Evolutionary conservation across 2,888 invertebrate genomes (phyloP), one percentile per base, ranked within the genome.

Genomic region (Chironomus riparius): DNA sequence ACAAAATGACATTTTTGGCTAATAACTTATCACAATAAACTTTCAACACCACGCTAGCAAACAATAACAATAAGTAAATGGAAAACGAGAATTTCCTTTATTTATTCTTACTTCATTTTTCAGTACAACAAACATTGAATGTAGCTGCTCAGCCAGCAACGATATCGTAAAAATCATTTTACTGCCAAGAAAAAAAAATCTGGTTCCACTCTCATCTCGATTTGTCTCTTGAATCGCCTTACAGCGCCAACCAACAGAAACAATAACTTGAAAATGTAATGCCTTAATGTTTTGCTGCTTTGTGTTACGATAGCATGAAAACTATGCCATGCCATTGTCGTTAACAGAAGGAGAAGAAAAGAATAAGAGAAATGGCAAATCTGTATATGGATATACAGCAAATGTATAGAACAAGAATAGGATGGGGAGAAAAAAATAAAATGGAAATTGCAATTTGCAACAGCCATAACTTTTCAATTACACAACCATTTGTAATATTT

Each of bases 401-500:
- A n/a, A 38, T 38, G 38, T 28, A 15, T 4, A 50, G 15, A 50
- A 50, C 24, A 2, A 15, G 47, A 24, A n/a, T n/a, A n/a, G n/a
- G 47, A 7, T 2, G 15, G 50, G 48, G 18, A 48, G 50, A 24
- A 47, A 12, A 50, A 4, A 15, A 18, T 56, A 56, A 56, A 50
- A 70, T 69, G 71, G n/a, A 56, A 71, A 71, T 50, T 71, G 71
- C 71, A 71, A 56, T 50, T 70, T 50, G 50, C 38, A 47, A 65
- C 47, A 73, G 62, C 21, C 65, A 65, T 73, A 73, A 74, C 15
- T 74, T 74, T 74, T 65, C 74, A 74, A 74, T 74, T 74, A 74
- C 68, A 74, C 28, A 38, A 47, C 28, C 47, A 74, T 74, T 65
- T 65, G 65, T 65, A 65, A 65, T 65, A 65, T 65, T 65, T 65